phyloP scores from a whole-genome alignment of 2,888 invertebrate species.

The Catocala sponsa region DNA sequence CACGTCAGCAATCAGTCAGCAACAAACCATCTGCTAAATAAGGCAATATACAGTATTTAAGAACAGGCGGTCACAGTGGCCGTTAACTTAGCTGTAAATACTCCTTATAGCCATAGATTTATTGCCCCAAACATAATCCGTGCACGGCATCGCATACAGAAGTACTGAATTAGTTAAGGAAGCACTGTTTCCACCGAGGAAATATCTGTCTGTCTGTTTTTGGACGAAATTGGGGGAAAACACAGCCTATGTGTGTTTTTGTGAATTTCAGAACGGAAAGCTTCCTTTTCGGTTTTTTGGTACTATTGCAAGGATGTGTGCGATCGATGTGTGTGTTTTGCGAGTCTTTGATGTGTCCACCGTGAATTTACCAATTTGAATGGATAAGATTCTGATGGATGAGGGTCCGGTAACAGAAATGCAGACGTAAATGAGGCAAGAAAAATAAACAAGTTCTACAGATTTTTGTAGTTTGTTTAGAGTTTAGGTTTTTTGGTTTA shows the following conservation, averaged over 20 bases:
- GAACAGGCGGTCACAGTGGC: background rate
- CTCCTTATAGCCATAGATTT: conserved; percentile 63
- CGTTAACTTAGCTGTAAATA: conserved; percentile 1
- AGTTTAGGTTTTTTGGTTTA: too few species aligned
- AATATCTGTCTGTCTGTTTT: conserved; percentile 53
- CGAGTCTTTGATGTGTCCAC: too few species aligned
- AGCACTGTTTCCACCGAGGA: conserved; percentile 57
- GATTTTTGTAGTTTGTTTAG: too few species aligned
- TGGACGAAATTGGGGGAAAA: conserved; percentile 28
- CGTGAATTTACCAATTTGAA: too few species aligned
- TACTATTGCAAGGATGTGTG: background rate
- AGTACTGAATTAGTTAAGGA: conserved; percentile 71
- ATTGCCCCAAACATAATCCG: conserved; percentile 67
- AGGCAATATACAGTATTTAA: background rate
- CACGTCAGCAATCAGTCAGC: too few species aligned
- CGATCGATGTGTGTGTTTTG: too few species aligned
- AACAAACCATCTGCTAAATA: too few species aligned
- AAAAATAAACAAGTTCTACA: too few species aligned
- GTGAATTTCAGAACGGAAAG: conserved; percentile 1
- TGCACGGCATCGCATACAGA: conserved; percentile 62
- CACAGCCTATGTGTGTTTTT: conserved; percentile 20
- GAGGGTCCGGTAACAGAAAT: too few species aligned
- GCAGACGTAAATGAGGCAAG: too few species aligned
- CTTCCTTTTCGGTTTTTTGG: background rate
- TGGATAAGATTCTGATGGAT: too few species aligned